Conservation (phyloP, 2,113 vertebrate genomes). For the Barnardius zonarius region DNA sequence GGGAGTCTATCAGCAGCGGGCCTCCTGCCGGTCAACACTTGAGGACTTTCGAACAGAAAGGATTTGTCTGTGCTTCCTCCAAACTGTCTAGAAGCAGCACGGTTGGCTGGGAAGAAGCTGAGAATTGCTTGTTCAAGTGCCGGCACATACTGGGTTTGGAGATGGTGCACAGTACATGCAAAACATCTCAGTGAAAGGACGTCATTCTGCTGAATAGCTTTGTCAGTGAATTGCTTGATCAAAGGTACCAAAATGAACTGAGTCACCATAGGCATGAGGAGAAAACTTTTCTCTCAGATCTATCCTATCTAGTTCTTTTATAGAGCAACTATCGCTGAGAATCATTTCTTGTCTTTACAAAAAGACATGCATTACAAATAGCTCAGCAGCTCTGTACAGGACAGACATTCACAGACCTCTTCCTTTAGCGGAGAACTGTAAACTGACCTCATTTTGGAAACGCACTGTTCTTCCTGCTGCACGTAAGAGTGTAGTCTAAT, state of each 20-base stretch:
- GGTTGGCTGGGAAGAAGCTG: not conserved
- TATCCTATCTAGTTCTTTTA: not conserved
- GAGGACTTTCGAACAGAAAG: not conserved
- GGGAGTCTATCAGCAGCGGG: not conserved
- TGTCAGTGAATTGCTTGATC: slow-evolving; percentile 24
- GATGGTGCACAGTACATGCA: not conserved
- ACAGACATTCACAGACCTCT: not conserved
- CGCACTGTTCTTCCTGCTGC: not conserved
- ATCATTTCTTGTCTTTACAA: not conserved
- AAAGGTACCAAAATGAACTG: slow-evolving; percentile 12
- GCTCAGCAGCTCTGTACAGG: not conserved
- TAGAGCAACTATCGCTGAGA: not conserved
- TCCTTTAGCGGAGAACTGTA: not conserved
- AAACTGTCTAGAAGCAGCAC: not conserved
- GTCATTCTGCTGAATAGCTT: not conserved
- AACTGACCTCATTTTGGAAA: not conserved
- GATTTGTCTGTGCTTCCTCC: not conserved
- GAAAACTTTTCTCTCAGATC: not conserved
- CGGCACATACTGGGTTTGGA: not conserved
- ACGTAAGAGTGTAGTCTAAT: not conserved
- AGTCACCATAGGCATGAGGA: not conserved
- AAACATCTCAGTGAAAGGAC: slow-evolving; percentile 7
- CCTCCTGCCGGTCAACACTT: slow-evolving; percentile 7
- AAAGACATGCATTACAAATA: not conserved
- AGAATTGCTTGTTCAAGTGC: not conserved